These are phyloP conservation scores for Heliconius himera DNA, from an alignment of 1,140 invertebrate species.

Conservation along the genomic window DNA sequence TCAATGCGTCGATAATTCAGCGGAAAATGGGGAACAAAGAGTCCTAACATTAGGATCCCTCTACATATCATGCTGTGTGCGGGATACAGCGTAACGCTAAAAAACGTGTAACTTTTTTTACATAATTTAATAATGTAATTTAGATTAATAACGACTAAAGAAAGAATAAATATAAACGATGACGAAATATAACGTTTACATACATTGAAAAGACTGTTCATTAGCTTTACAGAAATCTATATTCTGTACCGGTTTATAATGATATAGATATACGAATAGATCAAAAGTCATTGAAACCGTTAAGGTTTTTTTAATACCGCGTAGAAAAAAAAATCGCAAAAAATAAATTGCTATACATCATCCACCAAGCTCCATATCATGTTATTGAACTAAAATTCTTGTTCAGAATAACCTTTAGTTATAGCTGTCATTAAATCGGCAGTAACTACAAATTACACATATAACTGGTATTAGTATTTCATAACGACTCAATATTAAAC, in stretches of 20 bases:
- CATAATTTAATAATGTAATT: no score
- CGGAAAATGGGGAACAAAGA: no score
- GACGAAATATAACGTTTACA: no score
- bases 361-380: not conserved
- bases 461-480: not conserved
- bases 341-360: not conserved
- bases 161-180: no score
- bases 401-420: not conserved
- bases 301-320: not conserved
- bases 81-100: no score
- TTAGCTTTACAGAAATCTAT: not conserved
- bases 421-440: not conserved
- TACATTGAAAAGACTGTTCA: not conserved
- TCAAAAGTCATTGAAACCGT: conserved; percentile 11
- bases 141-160: no score
- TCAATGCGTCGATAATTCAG: no score
- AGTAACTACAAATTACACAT: not conserved
- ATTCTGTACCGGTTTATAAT: not conserved
- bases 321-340: not conserved
- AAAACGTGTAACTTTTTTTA: no score
- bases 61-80: no score
- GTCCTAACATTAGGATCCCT: no score
- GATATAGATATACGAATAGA: not conserved
- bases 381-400: not conserved
- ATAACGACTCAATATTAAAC: not conserved